Percentiles rank a stretch among this genome's conserved stretches.
Evolutionary conservation across 2,888 invertebrate genomes (phyloP).

Genomic region (Leptopilina myrica): DNA sequence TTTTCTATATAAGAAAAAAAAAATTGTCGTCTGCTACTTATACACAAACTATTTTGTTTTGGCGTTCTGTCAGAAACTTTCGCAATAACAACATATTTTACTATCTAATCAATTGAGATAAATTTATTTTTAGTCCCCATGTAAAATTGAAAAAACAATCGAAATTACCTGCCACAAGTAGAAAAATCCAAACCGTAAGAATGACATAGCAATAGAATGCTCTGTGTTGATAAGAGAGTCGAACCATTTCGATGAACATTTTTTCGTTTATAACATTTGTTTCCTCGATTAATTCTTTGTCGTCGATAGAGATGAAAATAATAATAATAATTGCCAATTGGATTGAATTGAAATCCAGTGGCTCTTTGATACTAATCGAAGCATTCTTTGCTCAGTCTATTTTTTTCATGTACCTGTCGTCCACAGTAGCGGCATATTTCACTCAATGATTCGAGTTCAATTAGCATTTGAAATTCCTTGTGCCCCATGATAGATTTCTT

Average conservation of each 20-base stretch:
- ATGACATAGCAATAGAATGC: constrained; percentile 90
- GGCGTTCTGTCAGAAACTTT: not conserved
- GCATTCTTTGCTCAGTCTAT: constrained; percentile 49
- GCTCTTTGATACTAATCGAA: constrained; percentile 47
- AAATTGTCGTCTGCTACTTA: constrained; percentile 26
- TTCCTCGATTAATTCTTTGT: not conserved
- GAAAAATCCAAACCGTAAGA: constrained; percentile 89
- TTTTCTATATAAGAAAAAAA: not conserved
- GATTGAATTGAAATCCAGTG: constrained; percentile 45
- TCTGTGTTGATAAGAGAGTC: constrained; percentile 84
- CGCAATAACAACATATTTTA: constrained; percentile 3
- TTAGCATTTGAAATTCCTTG: not conserved
- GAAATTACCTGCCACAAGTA: constrained; percentile 84
- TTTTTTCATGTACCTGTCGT: constrained; percentile 54
- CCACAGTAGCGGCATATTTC: constrained; percentile 47
- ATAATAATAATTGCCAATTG: constrained; percentile 49
- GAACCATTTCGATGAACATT: constrained; percentile 79
- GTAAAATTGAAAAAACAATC: not conserved
- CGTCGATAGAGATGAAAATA: constrained; percentile 45
- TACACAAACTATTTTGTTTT: constrained; percentile 21
- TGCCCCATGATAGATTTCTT: not conserved
- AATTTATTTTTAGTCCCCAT: not conserved
- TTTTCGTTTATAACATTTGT: constrained; percentile 40
- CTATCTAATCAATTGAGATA: constrained; percentile 2
- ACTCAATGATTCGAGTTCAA: not conserved